These are phyloP conservation scores for Vimba vimba DNA, from an alignment of 2,113 vertebrate genomes.

Conservation along the genomic window DNA sequence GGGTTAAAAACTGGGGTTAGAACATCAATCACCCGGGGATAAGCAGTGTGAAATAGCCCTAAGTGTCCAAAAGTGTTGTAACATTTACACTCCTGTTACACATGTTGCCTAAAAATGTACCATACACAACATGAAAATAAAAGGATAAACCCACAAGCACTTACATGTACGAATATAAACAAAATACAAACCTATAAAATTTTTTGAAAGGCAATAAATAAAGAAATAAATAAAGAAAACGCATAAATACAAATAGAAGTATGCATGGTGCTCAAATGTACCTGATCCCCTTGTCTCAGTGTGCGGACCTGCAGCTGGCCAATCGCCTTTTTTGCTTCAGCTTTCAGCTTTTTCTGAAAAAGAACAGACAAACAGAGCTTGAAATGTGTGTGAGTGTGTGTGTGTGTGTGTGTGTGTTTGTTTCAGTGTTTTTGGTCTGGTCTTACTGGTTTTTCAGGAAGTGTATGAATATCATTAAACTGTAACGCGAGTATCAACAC, in stretches of 20 bases:
- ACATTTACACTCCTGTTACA: too few relatives aligned
- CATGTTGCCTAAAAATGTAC: not conserved
- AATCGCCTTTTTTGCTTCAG: constrained; percentile 83
- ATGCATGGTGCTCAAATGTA: constrained; percentile 52
- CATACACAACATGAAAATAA: not conserved
- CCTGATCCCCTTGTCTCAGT: constrained; percentile 85
- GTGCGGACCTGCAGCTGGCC: constrained; percentile 80
- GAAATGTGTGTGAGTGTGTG: too few relatives aligned
- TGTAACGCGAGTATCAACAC: not conserved
- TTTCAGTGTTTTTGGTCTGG: not conserved
- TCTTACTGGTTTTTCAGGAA: constrained; percentile 18
- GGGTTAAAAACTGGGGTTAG: too few relatives aligned
- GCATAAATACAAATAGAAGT: too few relatives aligned
- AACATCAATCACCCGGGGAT: too few relatives aligned
- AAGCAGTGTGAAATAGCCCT: too few relatives aligned
- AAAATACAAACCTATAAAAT: too few relatives aligned
- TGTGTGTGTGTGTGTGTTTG: too few relatives aligned
- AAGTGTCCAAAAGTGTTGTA: too few relatives aligned
- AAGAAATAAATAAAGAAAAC: too few relatives aligned
- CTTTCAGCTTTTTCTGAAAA: constrained; percentile 74
- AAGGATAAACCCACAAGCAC: not conserved
- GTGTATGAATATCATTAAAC: not conserved
- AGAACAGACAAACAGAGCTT: constrained; percentile 12
- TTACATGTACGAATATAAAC: not conserved
- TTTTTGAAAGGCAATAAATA: too few relatives aligned